Conservation (phyloP, 1,140 invertebrate species). For the Mya arenaria region DNA sequence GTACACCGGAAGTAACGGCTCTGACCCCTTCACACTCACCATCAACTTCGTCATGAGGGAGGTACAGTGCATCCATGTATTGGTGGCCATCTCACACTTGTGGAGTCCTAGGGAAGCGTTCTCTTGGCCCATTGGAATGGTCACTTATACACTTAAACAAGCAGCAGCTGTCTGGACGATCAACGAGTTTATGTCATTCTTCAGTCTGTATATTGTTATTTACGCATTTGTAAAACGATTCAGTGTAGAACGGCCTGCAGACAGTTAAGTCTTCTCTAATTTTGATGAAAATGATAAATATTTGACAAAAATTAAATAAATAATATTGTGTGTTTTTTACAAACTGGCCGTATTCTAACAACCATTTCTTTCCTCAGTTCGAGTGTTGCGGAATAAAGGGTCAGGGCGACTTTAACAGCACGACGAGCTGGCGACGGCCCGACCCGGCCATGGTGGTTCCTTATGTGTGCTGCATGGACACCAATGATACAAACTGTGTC, state of each 20-base stretch:
- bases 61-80: constrained; percentile 26
- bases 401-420: constrained; percentile 56
- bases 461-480: not conserved
- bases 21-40: constrained; percentile 52
- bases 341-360: not conserved
- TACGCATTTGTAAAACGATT: too few relatives aligned
- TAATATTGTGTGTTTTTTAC: not conserved
- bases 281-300: too few relatives aligned
- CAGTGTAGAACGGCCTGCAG: too few relatives aligned
- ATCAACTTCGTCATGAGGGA: constrained; percentile 65
- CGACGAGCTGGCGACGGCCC: constrained; percentile 49
- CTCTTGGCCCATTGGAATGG: too few relatives aligned
- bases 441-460: not conserved
- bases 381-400: constrained; percentile 64
- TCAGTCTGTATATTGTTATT: too few relatives aligned
- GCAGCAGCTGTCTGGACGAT: too few relatives aligned
- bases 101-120: too few relatives aligned
- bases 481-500: constrained; percentile 45
- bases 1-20: constrained; percentile 60
- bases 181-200: too few relatives aligned
- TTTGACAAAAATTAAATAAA: not conserved
- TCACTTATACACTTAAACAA: too few relatives aligned
- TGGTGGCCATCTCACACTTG: not conserved
- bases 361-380: constrained; percentile 62
- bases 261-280: too few relatives aligned